Percentiles rank a stretch among this genome's conserved stretches.
These are phyloP conservation scores for Dicaeum eximium DNA, from an alignment of 2,113 vertebrate species.

Conservation along the genomic window DNA sequence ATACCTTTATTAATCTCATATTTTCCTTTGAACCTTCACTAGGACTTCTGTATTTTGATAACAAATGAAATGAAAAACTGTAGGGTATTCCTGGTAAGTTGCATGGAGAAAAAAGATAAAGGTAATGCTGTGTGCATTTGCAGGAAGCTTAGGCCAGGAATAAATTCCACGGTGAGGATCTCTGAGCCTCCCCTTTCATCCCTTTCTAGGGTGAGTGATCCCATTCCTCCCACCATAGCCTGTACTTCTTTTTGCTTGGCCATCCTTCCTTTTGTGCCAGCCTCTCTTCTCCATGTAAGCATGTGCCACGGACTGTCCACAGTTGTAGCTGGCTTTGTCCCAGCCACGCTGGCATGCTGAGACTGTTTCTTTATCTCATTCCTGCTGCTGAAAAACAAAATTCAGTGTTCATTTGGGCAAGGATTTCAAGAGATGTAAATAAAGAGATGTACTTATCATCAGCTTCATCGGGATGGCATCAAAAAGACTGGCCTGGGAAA, in stretches of 20 bases:
- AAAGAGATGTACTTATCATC: background rate
- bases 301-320: background rate
- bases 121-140: background rate
- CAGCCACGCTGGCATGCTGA: background rate
- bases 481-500: background rate
- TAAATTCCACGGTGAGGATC: background rate
- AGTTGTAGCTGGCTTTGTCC: background rate
- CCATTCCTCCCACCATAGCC: background rate
- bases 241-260: background rate
- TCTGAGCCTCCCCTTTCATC: background rate
- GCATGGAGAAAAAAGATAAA: background rate
- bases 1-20: background rate
- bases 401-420: background rate
- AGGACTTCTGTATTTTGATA: background rate
- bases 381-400: background rate
- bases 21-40: background rate
- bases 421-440: background rate
- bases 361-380: background rate
- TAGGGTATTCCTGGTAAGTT: background rate
- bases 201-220: background rate
- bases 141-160: background rate
- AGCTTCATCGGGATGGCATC: background rate
- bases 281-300: background rate
- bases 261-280: background rate
- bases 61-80: background rate